A percentile compares a stretch with the other conserved stretches of the same genome.
These are phyloP conservation scores for Pantherophis vulpinus DNA, from an alignment of 2,797 vertebrate genomes.

Conservation along the genomic window DNA sequence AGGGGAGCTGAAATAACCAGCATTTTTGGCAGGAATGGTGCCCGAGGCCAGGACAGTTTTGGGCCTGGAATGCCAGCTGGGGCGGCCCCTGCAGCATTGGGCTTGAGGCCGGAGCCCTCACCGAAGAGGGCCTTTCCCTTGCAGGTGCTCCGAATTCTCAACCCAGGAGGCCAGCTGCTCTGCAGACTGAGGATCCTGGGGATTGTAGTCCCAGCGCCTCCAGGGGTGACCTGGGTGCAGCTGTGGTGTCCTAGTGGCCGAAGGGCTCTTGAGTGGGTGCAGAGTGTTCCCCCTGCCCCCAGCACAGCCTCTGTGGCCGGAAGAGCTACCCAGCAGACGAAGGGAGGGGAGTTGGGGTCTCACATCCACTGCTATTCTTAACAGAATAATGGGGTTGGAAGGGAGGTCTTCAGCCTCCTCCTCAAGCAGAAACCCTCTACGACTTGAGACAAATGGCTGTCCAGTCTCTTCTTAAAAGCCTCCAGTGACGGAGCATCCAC, in stretches of 20 bases:
- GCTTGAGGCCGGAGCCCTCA: not conserved
- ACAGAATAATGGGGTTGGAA: not conserved
- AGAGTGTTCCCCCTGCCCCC: not conserved
- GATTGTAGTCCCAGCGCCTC: not conserved
- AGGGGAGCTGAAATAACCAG: not conserved
- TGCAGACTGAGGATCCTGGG: not conserved
- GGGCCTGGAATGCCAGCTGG: not conserved
- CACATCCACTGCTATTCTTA: not conserved
- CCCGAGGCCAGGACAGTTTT: too few relatives aligned
- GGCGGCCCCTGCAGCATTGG: not conserved
- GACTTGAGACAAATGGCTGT: not conserved
- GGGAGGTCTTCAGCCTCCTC: not conserved
- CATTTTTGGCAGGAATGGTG: not conserved
- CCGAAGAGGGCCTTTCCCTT: not conserved
- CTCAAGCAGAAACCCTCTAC: too few relatives aligned
- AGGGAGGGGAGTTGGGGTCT: not conserved
- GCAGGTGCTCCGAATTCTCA: not conserved
- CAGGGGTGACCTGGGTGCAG: too few relatives aligned
- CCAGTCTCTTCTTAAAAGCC: too few relatives aligned
- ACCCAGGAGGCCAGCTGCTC: not conserved
- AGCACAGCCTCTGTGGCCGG: not conserved
- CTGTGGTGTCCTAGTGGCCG: not conserved
- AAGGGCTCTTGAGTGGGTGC: not conserved
- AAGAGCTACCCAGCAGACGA: not conserved
- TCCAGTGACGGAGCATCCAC: too few relatives aligned